Base-by-base conservation (phyloP, 1,140 invertebrate genomes). In the Drosophila ogumai region DNA sequence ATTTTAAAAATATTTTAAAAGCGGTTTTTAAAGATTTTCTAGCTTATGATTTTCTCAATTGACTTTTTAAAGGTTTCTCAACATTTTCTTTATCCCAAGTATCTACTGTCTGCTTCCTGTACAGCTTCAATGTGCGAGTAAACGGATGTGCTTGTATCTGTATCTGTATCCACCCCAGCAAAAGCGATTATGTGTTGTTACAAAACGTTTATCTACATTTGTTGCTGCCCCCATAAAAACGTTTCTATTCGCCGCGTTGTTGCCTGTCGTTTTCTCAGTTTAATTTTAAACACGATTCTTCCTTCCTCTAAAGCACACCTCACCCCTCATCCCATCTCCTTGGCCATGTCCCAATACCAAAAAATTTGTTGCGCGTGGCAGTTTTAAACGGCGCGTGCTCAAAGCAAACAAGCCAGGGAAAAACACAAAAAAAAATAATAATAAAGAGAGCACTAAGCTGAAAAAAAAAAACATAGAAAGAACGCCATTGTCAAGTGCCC, bases 131-230 rank as follows among this genome's bases (percentile, higher is more conserved):
- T 40, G 38, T 6, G 38, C 43, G 41, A 31, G 49, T 43, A 25
- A 56, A 56, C 43, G 56, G 28, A 71, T 71, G 56, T 61, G 43
- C 38, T 75, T 75, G 75, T 60, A 67, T 78, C 43, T 64, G 64
- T 81, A 54, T 61, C 22, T 74, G 47, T 67, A 34, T 57, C 82
- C 85, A 82, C 79, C 75, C 57, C 58, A 67, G 65, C 57, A 69
- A 58, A 59, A 82, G 73, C 77, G 80, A 87, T 87, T 87, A 88
- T 88, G 85, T 80, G 80, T 80, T 88, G 80, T 88, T 66, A 90
- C 80, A 88, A 88, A 88, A 88, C 84, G 84, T 90, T 90, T 88
- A 88, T 84, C 80, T 88, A 88, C 85, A 88, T 84, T 75, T 67
- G 63, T 65, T 64, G 58, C 38, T 57, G 15, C 50, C 61, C 60